Percentiles rank a stretch among this genome's conserved stretches.
These are phyloP conservation scores for Muscina levida DNA, from an alignment of 2,888 invertebrate genomes.

Conservation along the genomic window DNA sequence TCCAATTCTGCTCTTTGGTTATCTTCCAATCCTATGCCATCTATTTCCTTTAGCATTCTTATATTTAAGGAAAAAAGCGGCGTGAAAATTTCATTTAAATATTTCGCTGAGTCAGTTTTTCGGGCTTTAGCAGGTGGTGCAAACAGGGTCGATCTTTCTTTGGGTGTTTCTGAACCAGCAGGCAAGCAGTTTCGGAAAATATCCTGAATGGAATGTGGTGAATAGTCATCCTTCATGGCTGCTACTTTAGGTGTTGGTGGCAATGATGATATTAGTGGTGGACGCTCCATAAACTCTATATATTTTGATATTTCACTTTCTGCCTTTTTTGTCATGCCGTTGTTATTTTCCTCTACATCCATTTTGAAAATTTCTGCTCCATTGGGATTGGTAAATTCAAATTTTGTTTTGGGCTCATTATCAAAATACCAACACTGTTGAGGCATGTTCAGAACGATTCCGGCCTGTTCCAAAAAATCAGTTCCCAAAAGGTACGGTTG, in stretches of 20 bases:
- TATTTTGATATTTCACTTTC: too few relatives aligned
- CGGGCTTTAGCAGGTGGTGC: conserved; percentile 1
- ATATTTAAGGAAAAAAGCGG: conserved; percentile 27
- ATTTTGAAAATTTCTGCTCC: conserved; percentile 12
- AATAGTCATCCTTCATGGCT: conserved; percentile 28
- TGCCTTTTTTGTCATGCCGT: too few relatives aligned
- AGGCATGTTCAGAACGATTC: conserved; percentile 62
- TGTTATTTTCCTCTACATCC: too few relatives aligned
- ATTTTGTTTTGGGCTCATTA: conserved; percentile 22
- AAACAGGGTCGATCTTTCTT: neutral
- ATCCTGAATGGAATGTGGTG: conserved; percentile 45
- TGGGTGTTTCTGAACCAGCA: conserved; percentile 33
- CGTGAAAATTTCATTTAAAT: neutral
- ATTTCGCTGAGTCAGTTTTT: neutral
- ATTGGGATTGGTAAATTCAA: conserved; percentile 52
- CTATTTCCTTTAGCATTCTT: conserved; percentile 34
- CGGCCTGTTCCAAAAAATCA: conserved; percentile 55
- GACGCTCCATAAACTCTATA: too few relatives aligned
- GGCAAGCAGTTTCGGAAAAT: conserved; percentile 49
- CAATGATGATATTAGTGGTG: too few relatives aligned
- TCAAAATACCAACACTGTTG: conserved; percentile 61
- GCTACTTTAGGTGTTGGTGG: neutral
- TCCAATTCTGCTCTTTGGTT: conserved; percentile 37
- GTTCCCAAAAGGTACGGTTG: conserved; percentile 58
- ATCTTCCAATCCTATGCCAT: conserved; percentile 25